Conservation (phyloP, 2,113 vertebrate genomes). For the Colistium nudipinnis region DNA sequence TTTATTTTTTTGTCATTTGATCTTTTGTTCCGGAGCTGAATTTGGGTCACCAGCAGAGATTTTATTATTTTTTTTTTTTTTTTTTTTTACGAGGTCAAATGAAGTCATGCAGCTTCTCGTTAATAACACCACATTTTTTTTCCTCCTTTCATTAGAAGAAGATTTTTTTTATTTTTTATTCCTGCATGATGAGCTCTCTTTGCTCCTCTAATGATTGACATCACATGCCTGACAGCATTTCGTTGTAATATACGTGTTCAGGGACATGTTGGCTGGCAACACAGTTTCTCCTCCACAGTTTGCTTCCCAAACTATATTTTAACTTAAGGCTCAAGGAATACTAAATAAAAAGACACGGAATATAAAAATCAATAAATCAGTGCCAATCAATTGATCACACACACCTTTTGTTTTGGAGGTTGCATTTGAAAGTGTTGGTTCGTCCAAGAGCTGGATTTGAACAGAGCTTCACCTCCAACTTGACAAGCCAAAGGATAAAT, state of each 20-base stretch:
- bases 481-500: conserved; percentile 60
- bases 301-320: too few relatives aligned
- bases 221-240: neutral
- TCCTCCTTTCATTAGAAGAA: neutral
- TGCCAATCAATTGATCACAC: too few relatives aligned
- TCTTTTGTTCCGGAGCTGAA: neutral
- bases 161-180: neutral
- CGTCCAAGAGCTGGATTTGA: conserved; percentile 14
- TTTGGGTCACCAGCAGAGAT: neutral
- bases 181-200: neutral
- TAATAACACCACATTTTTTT: neutral
- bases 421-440: conserved; percentile 10
- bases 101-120: neutral
- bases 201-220: neutral
- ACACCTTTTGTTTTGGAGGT: neutral
- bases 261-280: neutral
- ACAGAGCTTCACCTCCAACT: conserved; percentile 48
- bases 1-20: neutral
- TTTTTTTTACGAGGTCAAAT: neutral
- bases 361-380: too few relatives aligned
- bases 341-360: too few relatives aligned
- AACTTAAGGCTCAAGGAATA: too few relatives aligned
- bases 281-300: too few relatives aligned
- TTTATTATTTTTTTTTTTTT: too few relatives aligned
- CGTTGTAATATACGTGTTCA: neutral